Evolutionary conservation across 2,797 vertebrate genomes (phyloP).

Genomic region (Rhinoraja longicauda): DNA sequence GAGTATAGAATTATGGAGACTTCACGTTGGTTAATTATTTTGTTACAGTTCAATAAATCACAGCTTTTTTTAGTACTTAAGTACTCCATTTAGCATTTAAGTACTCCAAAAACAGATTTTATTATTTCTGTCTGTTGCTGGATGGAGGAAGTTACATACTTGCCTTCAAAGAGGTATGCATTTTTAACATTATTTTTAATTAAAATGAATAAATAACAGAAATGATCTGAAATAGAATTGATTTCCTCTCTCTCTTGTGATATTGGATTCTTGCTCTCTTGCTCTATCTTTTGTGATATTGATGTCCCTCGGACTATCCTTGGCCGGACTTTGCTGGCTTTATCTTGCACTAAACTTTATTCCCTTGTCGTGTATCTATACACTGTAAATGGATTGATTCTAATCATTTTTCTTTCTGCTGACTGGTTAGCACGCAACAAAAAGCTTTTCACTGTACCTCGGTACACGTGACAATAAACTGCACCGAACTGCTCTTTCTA

Average conservation of each 20-base stretch:
- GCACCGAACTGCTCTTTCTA: too few relatives aligned
- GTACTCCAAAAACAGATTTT: not conserved
- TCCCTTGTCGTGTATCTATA: too few relatives aligned
- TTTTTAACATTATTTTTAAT: not conserved
- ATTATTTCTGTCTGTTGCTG: not conserved
- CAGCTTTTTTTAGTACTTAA: not conserved
- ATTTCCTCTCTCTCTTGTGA: not conserved
- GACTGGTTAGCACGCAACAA: too few relatives aligned
- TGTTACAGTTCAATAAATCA: not conserved
- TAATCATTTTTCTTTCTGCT: too few relatives aligned
- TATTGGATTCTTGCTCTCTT: not conserved
- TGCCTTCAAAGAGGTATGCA: too few relatives aligned
- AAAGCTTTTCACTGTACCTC: too few relatives aligned
- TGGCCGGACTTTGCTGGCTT: too few relatives aligned
- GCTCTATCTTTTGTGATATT: too few relatives aligned
- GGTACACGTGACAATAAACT: too few relatives aligned
- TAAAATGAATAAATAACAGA: not conserved
- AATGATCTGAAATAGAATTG: not conserved
- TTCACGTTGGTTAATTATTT: not conserved
- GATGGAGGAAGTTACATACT: not conserved
- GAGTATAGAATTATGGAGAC: not conserved
- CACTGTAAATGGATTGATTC: too few relatives aligned
- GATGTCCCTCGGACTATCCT: too few relatives aligned
- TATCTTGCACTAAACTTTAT: too few relatives aligned
- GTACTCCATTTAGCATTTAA: not conserved